Evolutionary conservation across 92 coral and sea anemone genomes (phyloP).

Genomic region (Meandrina meandrites): DNA sequence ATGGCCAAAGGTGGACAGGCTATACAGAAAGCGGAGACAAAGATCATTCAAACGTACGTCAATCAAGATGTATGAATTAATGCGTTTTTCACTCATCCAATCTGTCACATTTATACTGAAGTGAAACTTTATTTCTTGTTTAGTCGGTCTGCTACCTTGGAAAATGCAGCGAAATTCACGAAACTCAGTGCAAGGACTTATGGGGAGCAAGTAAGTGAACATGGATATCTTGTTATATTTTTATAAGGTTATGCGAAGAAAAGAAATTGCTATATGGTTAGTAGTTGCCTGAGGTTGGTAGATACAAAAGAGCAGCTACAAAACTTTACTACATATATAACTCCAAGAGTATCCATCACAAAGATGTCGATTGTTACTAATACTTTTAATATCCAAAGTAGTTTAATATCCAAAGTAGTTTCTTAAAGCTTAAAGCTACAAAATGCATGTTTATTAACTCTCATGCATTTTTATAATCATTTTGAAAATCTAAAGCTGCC

Average conservation of each 20-base stretch:
- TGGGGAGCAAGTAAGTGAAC: conserved; percentile 60
- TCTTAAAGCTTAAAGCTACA: no score
- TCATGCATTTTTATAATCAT: not conserved
- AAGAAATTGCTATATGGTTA: no score
- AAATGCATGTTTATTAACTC: no score
- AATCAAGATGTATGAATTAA: not conserved
- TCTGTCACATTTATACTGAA: not conserved
- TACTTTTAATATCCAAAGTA: no score
- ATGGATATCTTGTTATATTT: not conserved
- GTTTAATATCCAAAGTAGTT: no score
- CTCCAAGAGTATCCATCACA: no score
- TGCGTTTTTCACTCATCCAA: not conserved
- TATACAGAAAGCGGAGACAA: conserved; percentile 59
- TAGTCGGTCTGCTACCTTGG: conserved; percentile 58
- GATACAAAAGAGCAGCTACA: no score
- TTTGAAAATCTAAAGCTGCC: conserved; percentile 44
- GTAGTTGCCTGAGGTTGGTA: no score
- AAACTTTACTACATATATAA: no score
- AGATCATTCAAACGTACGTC: conserved; percentile 57
- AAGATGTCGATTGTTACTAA: no score
- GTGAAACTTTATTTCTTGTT: not conserved
- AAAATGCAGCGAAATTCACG: conserved; percentile 56
- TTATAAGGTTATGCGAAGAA: no score
- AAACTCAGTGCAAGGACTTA: conserved; percentile 60
- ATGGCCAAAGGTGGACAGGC: conserved; percentile 75